phyloP scores from a whole-genome alignment of 2,797 vertebrate genomes.

The Notamacropus eugenii region DNA sequence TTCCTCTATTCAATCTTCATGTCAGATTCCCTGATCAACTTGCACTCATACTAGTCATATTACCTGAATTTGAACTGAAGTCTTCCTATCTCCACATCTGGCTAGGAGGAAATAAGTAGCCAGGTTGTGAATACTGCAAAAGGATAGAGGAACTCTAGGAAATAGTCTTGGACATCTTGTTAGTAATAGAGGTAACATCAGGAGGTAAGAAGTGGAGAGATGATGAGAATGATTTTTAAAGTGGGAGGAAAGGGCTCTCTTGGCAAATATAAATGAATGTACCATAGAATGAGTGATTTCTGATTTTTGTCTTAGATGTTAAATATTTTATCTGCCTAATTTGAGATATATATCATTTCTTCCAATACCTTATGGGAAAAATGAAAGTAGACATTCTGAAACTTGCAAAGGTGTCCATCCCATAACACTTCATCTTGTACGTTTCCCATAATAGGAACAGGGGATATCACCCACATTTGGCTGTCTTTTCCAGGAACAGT shows the following conservation, averaged over 20 bases:
- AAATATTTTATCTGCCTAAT: conserved; percentile 28
- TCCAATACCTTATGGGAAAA: not conserved
- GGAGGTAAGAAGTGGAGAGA: not conserved
- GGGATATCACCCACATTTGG: not conserved
- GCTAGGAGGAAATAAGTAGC: not conserved
- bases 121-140: not conserved
- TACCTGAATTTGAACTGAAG: not conserved
- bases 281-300: not conserved
- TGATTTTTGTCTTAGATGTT: not conserved
- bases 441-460: not conserved
- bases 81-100: not conserved
- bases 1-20: conserved; percentile 28
- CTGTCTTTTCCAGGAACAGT: conserved; percentile 37
- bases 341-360: not conserved
- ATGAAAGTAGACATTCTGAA: not conserved
- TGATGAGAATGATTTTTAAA: conserved; percentile 22
- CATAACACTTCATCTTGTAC: conserved; percentile 23
- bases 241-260: not conserved
- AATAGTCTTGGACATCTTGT: not conserved
- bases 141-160: not conserved
- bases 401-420: not conserved
- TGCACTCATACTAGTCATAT: not conserved
- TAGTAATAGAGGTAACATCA: not conserved
- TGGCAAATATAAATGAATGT: not conserved
- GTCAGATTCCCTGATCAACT: conserved; percentile 19